Percentiles rank a stretch among this genome's conserved stretches.
Conservation (phyloP, 2,888 invertebrate genomes). For the Molanna angustata region DNA sequence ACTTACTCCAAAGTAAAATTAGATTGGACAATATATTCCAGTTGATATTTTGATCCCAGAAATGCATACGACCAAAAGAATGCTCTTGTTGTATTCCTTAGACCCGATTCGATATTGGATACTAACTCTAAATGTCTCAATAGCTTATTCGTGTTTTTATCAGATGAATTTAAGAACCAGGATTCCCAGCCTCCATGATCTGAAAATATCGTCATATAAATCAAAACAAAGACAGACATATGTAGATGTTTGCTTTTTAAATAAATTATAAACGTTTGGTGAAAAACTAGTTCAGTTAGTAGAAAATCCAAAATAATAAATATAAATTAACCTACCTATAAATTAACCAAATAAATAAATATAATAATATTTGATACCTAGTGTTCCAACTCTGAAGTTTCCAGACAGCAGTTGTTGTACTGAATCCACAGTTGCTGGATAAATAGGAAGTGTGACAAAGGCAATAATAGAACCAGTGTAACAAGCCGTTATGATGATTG, state of each 20-base stretch:
- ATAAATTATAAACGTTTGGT: too few relatives aligned
- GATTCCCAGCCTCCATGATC: constrained; percentile 74
- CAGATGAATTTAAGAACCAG: constrained; percentile 71
- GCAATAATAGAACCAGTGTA: constrained; percentile 84
- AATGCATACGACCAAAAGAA: constrained; percentile 80
- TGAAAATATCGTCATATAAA: constrained; percentile 39
- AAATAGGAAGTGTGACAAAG: constrained; percentile 75
- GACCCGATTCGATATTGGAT: constrained; percentile 62
- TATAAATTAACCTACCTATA: too few relatives aligned
- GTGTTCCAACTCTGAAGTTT: constrained; percentile 68
- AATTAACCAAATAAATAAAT: too few relatives aligned
- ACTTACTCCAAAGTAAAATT: constrained; percentile 64
- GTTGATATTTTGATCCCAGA: constrained; percentile 67
- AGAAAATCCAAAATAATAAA: too few relatives aligned
- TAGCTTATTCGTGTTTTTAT: constrained; percentile 59
- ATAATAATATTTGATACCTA: too few relatives aligned
- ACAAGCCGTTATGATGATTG: constrained; percentile 79
- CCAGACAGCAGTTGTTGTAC: constrained; percentile 63
- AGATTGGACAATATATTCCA: constrained; percentile 69
- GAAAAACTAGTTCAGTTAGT: too few relatives aligned
- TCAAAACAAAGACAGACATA: too few relatives aligned
- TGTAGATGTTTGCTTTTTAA: too few relatives aligned
- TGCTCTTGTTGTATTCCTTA: constrained; percentile 70
- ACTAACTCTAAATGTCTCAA: constrained; percentile 67
- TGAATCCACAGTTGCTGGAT: constrained; percentile 70